A percentile compares a stretch with the other conserved stretches of the same genome.
Evolutionary conservation across 2,888 invertebrate genomes (phyloP).

Genomic region (Heterodera filipjevi): DNA sequence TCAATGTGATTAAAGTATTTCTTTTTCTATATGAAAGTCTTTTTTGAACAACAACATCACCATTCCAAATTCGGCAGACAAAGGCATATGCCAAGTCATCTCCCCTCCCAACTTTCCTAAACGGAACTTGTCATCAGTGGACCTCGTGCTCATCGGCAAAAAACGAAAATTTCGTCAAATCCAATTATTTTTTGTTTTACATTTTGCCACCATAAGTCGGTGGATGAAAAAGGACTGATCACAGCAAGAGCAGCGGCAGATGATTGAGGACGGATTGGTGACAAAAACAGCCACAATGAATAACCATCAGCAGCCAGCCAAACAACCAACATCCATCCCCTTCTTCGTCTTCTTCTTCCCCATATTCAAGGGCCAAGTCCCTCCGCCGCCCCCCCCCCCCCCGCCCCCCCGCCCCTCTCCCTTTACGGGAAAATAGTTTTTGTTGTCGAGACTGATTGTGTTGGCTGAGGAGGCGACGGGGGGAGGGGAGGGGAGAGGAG

Average conservation of each 20-base stretch:
- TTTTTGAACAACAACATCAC: too few species aligned
- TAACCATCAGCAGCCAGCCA: neutral
- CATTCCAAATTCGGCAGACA: too few species aligned
- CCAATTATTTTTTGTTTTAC: neutral
- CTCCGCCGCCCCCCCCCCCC: neutral
- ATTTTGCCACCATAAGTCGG: neutral
- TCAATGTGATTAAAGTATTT: too few species aligned
- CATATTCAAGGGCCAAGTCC: neutral
- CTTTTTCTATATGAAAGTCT: too few species aligned
- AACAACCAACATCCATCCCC: neutral
- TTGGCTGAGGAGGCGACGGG: too few species aligned
- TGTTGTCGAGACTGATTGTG: slow-evolving; percentile 3
- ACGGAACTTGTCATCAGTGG: too few species aligned
- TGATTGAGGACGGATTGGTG: neutral
- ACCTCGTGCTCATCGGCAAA: neutral
- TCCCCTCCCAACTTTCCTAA: too few species aligned
- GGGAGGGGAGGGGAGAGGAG: neutral
- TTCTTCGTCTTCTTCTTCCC: neutral
- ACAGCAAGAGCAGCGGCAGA: neutral
- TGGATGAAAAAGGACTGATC: neutral
- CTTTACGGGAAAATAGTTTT: neutral
- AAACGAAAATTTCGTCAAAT: neutral
- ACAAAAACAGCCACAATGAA: neutral
- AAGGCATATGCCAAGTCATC: too few species aligned
- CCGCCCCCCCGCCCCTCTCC: neutral